A percentile compares a stretch with the other conserved stretches of the same genome.
These are phyloP conservation scores for Epizoanthus ramosus DNA, from an alignment of 92 coral and sea anemone species.

Conservation along the genomic window DNA sequence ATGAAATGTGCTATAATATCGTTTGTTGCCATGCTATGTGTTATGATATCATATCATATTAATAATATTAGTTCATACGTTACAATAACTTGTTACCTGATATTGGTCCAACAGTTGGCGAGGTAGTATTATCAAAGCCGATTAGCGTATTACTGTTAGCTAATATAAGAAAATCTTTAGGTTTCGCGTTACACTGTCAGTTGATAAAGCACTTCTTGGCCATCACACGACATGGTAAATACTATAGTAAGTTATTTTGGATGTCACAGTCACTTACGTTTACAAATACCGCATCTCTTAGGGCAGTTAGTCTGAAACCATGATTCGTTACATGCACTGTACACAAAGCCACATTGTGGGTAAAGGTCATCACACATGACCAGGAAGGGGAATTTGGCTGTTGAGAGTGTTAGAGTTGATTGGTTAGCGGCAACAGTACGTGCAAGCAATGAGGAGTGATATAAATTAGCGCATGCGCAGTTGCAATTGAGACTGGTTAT, in stretches of 20 bases:
- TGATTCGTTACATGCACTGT: conserved; percentile 83
- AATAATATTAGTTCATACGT: not conserved
- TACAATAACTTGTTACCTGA: too few species aligned
- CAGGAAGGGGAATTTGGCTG: conserved; percentile 56
- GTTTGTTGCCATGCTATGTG: not conserved
- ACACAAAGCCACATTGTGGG: conserved; percentile 77
- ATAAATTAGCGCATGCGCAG: too few species aligned
- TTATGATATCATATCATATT: not conserved
- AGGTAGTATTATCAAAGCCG: not conserved
- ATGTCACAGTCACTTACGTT: conserved; percentile 55
- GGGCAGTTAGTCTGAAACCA: conserved; percentile 96
- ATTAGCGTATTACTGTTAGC: not conserved
- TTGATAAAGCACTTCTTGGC: too few species aligned
- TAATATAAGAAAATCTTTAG: not conserved
- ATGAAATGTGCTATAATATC: not conserved
- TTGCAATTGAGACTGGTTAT: too few species aligned
- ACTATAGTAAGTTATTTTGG: conserved; percentile 17
- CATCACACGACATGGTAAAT: not conserved
- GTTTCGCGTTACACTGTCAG: not conserved
- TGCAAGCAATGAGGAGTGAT: not conserved
- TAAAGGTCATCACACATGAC: conserved; percentile 80
- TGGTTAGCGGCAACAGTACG: not conserved
- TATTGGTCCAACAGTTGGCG: not conserved
- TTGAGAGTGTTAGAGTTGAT: conserved; percentile 5
- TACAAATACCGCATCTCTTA: conserved; percentile 83